Evolutionary conservation across 2,113 vertebrate species (phyloP), one percentile per base, ranked within the genome.

Genomic region (Conger conger): DNA sequence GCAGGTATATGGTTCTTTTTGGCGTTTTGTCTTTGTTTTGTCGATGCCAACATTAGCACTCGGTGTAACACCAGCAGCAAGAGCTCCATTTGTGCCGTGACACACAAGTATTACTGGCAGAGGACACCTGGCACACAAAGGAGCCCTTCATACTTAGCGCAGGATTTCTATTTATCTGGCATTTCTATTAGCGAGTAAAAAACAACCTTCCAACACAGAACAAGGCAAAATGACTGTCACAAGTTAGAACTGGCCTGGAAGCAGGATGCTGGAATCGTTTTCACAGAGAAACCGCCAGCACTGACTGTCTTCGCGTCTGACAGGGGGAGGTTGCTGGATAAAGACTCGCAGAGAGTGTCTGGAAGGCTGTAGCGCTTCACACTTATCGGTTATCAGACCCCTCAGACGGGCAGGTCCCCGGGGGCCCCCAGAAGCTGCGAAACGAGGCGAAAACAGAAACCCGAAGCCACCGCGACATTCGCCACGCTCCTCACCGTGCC

Each of bases 361-460:
- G 35, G 35, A 13, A 30, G 30, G 53, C 80, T 57, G 80, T 57
- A 57, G 33, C 33, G 18, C 11, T 17, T 54, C 80, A 35, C 80
- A 57, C 53, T 82, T 82, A 82, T 57, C 80, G 17, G 80, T 82
- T 45, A 82, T 82, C 80, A 57, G 30, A 54, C 40, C 30, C 53
- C 80, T 33, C 68, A 73, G 33, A 57, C 13, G 16, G 36, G 13
- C n/a, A 57, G 45, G 27, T 82, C 35, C n/a, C n/a, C 6, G 15
- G 30, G 13, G 50, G 50, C 33, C 50, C 42, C 68, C 80, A 30
- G 50, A 30, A 82, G 45, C n/a, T 54, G 33, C 45, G 16, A 82
- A 82, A 82, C 36, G 1, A 33, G 50, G 13, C 60, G 36, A 57
- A 50, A 15, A 36, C 68, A 36, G 80, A 20, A 82, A 82, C 80